Evolutionary conservation across 2,888 invertebrate species (phyloP).

Genomic region (Hydroisotoma schaefferi): DNA sequence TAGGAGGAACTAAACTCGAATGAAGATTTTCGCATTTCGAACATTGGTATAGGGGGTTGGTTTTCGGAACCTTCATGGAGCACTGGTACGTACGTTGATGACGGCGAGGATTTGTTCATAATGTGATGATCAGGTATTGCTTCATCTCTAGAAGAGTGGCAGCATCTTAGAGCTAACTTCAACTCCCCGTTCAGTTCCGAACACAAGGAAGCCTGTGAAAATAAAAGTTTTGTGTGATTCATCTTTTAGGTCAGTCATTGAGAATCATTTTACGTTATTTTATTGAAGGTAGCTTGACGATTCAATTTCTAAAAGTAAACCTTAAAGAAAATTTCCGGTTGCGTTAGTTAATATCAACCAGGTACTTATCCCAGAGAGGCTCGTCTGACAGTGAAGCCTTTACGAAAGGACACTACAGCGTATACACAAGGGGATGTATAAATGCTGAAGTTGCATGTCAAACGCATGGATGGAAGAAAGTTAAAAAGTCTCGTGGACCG

Average conservation of each 20-base stretch:
- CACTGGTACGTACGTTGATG: constrained; percentile 70
- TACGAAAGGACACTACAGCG: too few relatives aligned
- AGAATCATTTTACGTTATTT: too few relatives aligned
- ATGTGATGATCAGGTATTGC: constrained; percentile 42
- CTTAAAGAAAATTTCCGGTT: too few relatives aligned
- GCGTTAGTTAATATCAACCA: too few relatives aligned
- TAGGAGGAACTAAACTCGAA: constrained; percentile 43
- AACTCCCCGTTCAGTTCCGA: constrained; percentile 92
- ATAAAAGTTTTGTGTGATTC: too few relatives aligned
- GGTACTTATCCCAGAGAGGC: too few relatives aligned
- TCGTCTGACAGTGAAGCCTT: too few relatives aligned
- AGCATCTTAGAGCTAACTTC: constrained; percentile 81
- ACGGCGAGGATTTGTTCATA: constrained; percentile 71
- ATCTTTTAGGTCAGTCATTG: too few relatives aligned
- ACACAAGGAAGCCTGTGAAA: constrained; percentile 72
- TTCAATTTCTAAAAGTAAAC: too few relatives aligned
- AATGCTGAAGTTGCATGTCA: too few relatives aligned
- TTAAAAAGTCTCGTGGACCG: neutral
- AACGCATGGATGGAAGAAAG: neutral
- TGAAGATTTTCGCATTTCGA: constrained; percentile 61
- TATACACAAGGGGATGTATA: too few relatives aligned
- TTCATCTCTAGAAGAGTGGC: constrained; percentile 45
- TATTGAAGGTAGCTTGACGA: too few relatives aligned
- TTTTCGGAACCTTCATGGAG: constrained; percentile 53
- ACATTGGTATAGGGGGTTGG: constrained; percentile 57